Percentiles rank a stretch among this genome's conserved stretches.
Evolutionary conservation across 2,113 vertebrate species (phyloP).

Genomic region (Periophthalmus modestus): DNA sequence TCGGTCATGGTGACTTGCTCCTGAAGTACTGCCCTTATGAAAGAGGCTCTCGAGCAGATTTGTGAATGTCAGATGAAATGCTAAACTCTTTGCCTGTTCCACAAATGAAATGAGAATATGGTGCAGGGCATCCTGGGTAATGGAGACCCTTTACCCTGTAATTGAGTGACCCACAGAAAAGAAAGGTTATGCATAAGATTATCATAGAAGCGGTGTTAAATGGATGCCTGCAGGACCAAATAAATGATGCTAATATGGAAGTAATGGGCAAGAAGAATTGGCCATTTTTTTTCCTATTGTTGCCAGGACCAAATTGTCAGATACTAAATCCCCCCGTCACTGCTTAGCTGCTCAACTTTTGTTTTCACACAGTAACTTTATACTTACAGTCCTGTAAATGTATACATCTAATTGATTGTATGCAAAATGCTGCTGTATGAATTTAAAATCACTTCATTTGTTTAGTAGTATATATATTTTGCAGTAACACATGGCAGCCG

Average conservation of each 20-base stretch:
- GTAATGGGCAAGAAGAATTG: neutral
- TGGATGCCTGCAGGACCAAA: neutral
- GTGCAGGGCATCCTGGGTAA: slow-evolving; percentile 5
- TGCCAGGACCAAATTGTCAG: no score
- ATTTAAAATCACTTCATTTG: no score
- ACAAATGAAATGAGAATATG: slow-evolving; percentile 1
- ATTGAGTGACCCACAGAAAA: slow-evolving; percentile 4
- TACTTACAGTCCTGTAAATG: no score
- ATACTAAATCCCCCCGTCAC: no score
- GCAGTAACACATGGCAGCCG: no score
- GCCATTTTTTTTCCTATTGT: neutral
- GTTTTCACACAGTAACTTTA: no score
- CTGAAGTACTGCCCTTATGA: neutral
- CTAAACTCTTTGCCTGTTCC: slow-evolving; percentile 1
- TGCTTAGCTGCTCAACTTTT: no score
- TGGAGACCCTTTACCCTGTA: slow-evolving; percentile 3
- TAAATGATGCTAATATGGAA: neutral
- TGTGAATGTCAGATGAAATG: slow-evolving; percentile 12
- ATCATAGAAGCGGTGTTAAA: neutral
- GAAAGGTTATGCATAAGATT: slow-evolving; percentile 10
- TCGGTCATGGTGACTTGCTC: neutral
- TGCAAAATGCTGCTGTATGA: no score
- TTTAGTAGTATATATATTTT: no score
- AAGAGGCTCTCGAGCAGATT: neutral
- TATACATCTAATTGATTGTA: no score